Base-by-base conservation (phyloP, 1,140 invertebrate species). In the Hyphantria cunea region DNA sequence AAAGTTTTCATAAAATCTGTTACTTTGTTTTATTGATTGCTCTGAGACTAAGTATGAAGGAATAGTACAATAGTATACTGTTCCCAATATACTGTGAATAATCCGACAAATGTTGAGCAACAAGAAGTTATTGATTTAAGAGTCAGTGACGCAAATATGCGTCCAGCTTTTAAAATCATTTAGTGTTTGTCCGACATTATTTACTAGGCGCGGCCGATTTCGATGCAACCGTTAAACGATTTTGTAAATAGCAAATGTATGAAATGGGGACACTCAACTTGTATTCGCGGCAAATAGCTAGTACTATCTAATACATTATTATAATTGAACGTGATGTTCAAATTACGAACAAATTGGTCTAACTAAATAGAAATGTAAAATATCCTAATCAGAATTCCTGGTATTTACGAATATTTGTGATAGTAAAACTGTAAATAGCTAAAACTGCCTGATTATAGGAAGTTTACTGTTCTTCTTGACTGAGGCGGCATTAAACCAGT, bases 151-250 rank as follows among this genome's bases (percentile, higher is more conserved):
- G 72, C 59, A 74, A 74, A n/a, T 54, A 25, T 25, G 17, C 17
- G 56, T 64, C 59, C 14, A 56, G 42, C 52, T 54, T 54, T 52
- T 64, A 64, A 64, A 71, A 56, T 13, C 62, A 62, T 53, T 66
- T 62, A 70, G 60, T 68, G 48, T 65, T 68, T 68, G 52, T 58
- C 60, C 58, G 51, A 56, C 68, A 68, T 51, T 66, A 44, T 61
- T 52, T 58, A 59, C 61, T 63, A 52, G 33, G 48, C 55, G 44
- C 42, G 39, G 52, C 52, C 15, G 56, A 64, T 64, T 69, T 64
- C 45, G 54, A 58, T 64, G 47, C 15, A 34, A 52, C 54, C 34
- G 44, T 31, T 54, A 49, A 49, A 66, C 15, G 12, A 61, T 55
- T 52, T 51, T 53, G 42, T 31, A 53, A 53, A 41, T 12, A 14